Evolutionary conservation across 2,113 vertebrate genomes (phyloP).

Genomic region (Myiozetetes cayanensis): DNA sequence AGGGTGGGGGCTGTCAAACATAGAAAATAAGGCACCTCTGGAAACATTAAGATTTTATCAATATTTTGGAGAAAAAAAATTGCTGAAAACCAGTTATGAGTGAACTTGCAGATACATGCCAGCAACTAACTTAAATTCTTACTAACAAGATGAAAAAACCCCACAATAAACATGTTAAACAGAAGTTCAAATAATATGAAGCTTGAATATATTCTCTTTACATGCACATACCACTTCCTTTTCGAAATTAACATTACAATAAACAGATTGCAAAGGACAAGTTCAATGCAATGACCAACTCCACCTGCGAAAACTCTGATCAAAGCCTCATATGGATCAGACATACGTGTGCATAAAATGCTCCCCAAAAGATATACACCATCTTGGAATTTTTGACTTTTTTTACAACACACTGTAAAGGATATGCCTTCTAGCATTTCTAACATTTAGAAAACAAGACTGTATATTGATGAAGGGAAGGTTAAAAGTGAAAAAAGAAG

Average conservation of each 20-base stretch:
- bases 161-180: not conserved
- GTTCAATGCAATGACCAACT: not conserved
- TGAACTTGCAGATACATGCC: not conserved
- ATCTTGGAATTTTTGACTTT: not conserved
- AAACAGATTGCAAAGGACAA: not conserved
- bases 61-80: not conserved
- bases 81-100: not conserved
- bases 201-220: not conserved
- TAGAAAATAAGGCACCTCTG: not conserved
- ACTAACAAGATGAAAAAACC: not conserved
- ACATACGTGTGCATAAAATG: not conserved
- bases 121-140: not conserved
- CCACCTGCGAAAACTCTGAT: not conserved
- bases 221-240: not conserved
- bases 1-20: not conserved
- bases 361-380: not conserved
- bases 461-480: not conserved
- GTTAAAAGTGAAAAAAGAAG: not conserved
- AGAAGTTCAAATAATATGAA: not conserved
- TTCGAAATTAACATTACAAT: not conserved
- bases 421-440: not conserved
- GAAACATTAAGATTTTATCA: not conserved
- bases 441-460: not conserved
- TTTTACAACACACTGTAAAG: not conserved
- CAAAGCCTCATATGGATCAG: not conserved